Base-by-base conservation (phyloP, 2,888 invertebrate genomes). In the Teleogryllus oceanicus region DNA sequence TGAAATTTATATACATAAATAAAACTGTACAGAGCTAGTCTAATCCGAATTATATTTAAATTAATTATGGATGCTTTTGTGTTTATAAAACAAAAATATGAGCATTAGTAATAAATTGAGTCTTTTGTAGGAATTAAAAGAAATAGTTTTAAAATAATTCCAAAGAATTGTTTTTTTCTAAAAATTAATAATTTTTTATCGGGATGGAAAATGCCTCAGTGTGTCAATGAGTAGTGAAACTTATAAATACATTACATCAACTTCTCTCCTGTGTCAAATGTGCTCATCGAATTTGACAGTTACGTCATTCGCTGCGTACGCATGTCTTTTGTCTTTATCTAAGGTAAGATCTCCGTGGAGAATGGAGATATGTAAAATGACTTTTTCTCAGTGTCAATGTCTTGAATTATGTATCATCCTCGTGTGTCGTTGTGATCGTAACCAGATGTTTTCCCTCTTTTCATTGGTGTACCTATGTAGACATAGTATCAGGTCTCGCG, bases 11-110 rank as follows among this genome's bases (percentile, higher is more conserved):
- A 74, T 74, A n/a, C 21, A 16, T 76, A 76, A n/a, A 21, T 21
- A 24, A 24, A 24, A 76, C 76, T 21, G 37, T 24, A 13, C 24
- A 75, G 77, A 50, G 80, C 77, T 77, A 78, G 78, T 75, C 74
- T 49, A 37, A 80, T 78, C 80, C 80, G 80, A 80, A 80, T 80
- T 80, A 80, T 80, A 79, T 51, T 20, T 18, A 24, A 79, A 76
- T 76, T 24, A 74, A 50, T 51, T 49, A 18, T 77, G 79, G 79
- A 77, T 80, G 79, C 79, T 74, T 76, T 24, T 76, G 21, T 76
- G 20, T 76, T 76, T 76, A 62, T 62, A 62, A 62, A 62, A 62
- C 62, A 62, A 62, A 62, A 49, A 11, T 76, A 49, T 76, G 76
- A 76, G 49, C 76, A 37, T 49, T 24, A 76, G 76, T 76, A 24